phyloP scores from a whole-genome alignment of 2,888 invertebrate species.

The Chaitophorus viminalis region DNA sequence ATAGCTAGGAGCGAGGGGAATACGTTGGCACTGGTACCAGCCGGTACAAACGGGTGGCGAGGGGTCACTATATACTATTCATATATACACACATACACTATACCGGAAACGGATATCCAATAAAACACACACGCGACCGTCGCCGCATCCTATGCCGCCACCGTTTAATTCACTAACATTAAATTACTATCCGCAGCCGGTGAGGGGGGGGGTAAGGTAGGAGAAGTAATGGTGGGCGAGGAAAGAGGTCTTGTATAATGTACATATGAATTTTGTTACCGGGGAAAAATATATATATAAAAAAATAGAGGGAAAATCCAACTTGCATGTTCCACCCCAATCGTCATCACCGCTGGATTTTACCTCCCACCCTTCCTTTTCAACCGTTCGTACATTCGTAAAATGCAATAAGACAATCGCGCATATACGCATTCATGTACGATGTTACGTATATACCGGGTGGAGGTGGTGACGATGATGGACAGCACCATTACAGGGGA shows the following conservation, averaged over 20 bases:
- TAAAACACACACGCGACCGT: conserved; percentile 62
- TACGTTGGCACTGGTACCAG: conserved; percentile 50
- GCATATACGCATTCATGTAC: background rate
- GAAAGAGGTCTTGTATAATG: background rate
- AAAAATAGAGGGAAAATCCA: background rate
- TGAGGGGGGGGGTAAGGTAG: background rate
- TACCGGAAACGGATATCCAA: conserved; percentile 60
- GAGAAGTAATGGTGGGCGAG: background rate
- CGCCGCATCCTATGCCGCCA: conserved; percentile 38
- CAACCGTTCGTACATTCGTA: background rate
- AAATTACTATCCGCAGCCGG: conserved; percentile 28
- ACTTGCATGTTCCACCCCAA: background rate
- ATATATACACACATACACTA: too few species aligned
- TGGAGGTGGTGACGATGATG: background rate
- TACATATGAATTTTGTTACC: background rate
- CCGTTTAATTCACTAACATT: conserved; percentile 56
- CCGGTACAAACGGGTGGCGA: conserved; percentile 54
- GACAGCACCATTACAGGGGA: background rate
- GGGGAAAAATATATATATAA: background rate
- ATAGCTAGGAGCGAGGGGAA: background rate
- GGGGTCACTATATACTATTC: conserved; percentile 42
- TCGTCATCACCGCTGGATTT: background rate
- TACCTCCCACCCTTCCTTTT: background rate
- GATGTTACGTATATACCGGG: background rate
- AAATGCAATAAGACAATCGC: background rate